Base-by-base conservation (phyloP, 1,140 invertebrate genomes). In the Frieseomelitta varia region DNA sequence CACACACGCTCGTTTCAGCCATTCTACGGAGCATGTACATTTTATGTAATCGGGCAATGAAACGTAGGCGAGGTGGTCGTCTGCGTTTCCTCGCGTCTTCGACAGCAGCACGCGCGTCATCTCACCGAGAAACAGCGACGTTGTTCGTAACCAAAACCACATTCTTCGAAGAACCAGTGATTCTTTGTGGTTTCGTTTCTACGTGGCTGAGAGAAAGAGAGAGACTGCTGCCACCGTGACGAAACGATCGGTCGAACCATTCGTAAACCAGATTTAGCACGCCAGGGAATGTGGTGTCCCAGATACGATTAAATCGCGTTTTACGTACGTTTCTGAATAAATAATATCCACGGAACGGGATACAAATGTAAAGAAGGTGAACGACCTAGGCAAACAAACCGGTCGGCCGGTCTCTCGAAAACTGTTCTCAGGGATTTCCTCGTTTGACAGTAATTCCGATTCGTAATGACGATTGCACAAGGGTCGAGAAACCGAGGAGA, bases 1-100 rank as follows among this genome's bases (percentile, higher is more conserved):
- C n/a, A 47, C 39, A 8, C 87, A 79, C 79, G 83, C 19, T 88
- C 86, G 79, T 85, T 85, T 55, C 87, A 67, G 51, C 30, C 84
- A n/a, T 78, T 61, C 87, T 34, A 55, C 79, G 55, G 53, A 61
- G 63, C n/a, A n/a, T n/a, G n/a, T n/a, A n/a, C n/a, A n/a, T 39
- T 77, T 91, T 92, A 91, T 87, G 90, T 90, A 91, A 92, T 88
- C 82, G 74, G 21, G 83, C 89, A 91, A 91, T 87, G 82, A 86
- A 79, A 88, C 84, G 91, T 91, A 80, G 90, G 88, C 90, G 91
- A 88, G 88, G 88, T 88, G n/a, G n/a, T n/a, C n/a, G n/a, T n/a
- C n/a, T n/a, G n/a, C 81, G 73, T 86, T 85, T 81, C 75, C 39
- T 71, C 58, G 53, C 75, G 79, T 81, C 79, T 74, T 65, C 56